phyloP scores from a whole-genome alignment of 1,140 invertebrate species.

The Drosophila micromelanica region DNA sequence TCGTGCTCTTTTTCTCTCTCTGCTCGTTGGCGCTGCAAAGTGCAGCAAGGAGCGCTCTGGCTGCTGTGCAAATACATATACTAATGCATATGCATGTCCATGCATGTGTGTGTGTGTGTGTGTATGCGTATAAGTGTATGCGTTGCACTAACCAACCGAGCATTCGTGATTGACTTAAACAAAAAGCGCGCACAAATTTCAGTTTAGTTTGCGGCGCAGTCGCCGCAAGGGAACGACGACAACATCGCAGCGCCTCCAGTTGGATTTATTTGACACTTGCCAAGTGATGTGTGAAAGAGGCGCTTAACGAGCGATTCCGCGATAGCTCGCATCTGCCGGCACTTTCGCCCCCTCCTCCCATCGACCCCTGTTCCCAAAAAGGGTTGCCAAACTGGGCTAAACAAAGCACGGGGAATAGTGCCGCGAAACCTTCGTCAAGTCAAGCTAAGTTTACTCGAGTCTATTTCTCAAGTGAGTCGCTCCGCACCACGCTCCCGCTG shows the following conservation, averaged over 20 bases:
- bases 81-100: slow-evolving; percentile 1
- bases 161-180: slow-evolving; percentile 82
- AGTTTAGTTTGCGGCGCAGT: slow-evolving; percentile 81
- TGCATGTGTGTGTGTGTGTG: slow-evolving; percentile 9
- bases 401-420: slow-evolving; percentile 49
- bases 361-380: slow-evolving; percentile 6
- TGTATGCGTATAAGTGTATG: slow-evolving; percentile 7
- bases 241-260: slow-evolving; percentile 39
- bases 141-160: slow-evolving; percentile 59
- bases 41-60: slow-evolving; percentile 34
- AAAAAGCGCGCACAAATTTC: slow-evolving; percentile 77
- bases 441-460: slow-evolving; percentile 43
- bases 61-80: slow-evolving; percentile 22
- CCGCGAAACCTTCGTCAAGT: slow-evolving; percentile 71
- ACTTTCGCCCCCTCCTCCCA: not conserved
- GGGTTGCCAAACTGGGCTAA: slow-evolving; percentile 40
- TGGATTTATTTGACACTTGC: slow-evolving; percentile 78
- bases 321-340: not conserved
- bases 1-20: slow-evolving; percentile 26
- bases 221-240: slow-evolving; percentile 74
- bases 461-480: slow-evolving; percentile 70
- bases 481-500: slow-evolving; percentile 1
- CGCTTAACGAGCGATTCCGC: slow-evolving; percentile 65
- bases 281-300: slow-evolving; percentile 78
- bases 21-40: slow-evolving; percentile 42